Evolutionary conservation across 2,113 vertebrate genomes (phyloP).

Genomic region (Heterotilapia buettikoferi): DNA sequence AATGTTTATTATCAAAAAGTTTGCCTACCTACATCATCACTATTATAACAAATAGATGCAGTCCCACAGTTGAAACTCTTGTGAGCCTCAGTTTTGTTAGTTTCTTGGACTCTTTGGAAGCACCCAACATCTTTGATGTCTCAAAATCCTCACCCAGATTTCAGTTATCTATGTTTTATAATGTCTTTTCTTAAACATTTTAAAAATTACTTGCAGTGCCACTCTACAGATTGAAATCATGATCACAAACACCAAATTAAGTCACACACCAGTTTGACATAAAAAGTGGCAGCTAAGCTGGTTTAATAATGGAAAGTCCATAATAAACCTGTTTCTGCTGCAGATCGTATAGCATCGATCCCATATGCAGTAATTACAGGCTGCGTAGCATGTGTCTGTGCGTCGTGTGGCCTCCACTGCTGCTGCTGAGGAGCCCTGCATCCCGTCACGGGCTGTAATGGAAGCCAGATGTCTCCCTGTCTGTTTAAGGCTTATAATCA

Average conservation of each 20-base stretch:
- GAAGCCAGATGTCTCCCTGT: constrained; percentile 83
- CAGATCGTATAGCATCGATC: constrained; percentile 56
- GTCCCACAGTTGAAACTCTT: not conserved
- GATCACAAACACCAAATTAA: not conserved
- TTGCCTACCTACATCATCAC: not conserved
- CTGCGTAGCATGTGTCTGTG: constrained; percentile 82
- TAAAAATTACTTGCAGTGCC: not conserved
- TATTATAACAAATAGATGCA: not conserved
- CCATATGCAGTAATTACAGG: constrained; percentile 82
- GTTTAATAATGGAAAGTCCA: constrained; percentile 51
- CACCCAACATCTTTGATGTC: not conserved
- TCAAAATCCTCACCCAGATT: not conserved
- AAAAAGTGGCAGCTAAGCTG: not conserved
- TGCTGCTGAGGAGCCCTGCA: constrained; percentile 69
- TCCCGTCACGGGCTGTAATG: constrained; percentile 78
- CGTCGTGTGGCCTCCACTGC: constrained; percentile 70
- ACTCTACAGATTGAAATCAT: not conserved
- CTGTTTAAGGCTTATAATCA: constrained; percentile 83
- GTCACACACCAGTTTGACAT: not conserved
- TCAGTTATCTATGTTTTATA: not conserved
- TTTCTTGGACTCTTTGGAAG: not conserved
- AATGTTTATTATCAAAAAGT: not conserved
- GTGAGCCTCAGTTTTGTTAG: not conserved
- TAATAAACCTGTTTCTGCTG: constrained; percentile 72
- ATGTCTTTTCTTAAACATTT: not conserved